Evolutionary conservation across 2,113 vertebrate species (phyloP), one percentile per base, ranked within the genome.

Genomic region (Malurus cyaneus): DNA sequence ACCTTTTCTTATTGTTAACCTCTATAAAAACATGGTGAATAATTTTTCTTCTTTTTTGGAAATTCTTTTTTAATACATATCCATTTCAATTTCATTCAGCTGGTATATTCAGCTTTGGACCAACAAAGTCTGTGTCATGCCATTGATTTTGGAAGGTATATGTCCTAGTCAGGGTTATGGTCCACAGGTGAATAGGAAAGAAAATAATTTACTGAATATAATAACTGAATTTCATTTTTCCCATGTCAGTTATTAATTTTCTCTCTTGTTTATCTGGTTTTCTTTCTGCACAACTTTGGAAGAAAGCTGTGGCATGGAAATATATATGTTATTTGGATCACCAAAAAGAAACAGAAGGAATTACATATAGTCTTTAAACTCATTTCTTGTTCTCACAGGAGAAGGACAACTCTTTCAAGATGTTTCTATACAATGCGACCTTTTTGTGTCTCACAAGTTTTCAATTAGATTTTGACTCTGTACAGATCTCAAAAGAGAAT

Each of bases 401-500:
- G 14, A 89, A 94, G 11, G 53, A 62, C 12, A 31, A 53, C 62
- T 54, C 32, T 93, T 92, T 92, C 44, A 69, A 84, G n/a, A 84
- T 32, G 70, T 66, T 76, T 54, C 73, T 94, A 42, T 72, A 72
- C n/a, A 50, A 5, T 61, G 12, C 74, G 36, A 80, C 21, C 20
- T 94, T 93, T 94, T 78, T 26, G 9, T 70, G 44, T 80, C 59
- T 88, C 21, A 14, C 16, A 88, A 83, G 14, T 91, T 96, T 89
- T 85, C 76, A 96, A 85, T 96, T 92, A 86, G 53, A 42, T 91
- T 88, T 93, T 83, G 44, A 94, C 79, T 93, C 25, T 88, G 36
- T 80, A 21, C 28, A 88, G 36, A 77, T 47, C 39, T 94, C 77
- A 59, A 78, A 77, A 88, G 65, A 62, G 13, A 92, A 85, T 54